These are phyloP conservation scores for Zenarchopterus dispar DNA, from an alignment of 2,797 vertebrate genomes.

Conservation along the genomic window DNA sequence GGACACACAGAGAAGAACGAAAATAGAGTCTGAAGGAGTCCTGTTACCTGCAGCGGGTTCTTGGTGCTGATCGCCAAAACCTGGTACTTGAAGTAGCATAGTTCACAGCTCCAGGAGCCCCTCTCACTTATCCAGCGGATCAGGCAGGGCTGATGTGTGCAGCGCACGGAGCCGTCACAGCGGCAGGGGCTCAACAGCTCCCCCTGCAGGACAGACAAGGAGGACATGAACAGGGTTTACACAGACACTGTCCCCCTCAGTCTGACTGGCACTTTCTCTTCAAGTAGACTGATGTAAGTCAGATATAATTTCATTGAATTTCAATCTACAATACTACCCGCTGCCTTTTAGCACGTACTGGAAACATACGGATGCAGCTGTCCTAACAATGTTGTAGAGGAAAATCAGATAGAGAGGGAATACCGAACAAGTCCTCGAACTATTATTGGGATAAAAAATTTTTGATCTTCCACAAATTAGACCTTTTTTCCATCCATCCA, in stretches of 20 bases:
- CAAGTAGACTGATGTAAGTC: neutral
- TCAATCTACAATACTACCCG: too few species aligned
- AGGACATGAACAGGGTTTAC: too few species aligned
- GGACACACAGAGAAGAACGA: too few species aligned
- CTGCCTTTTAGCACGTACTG: neutral
- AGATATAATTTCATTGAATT: too few species aligned
- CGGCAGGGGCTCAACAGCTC: constrained; percentile 89
- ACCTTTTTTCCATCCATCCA: neutral
- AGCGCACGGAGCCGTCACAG: constrained; percentile 88
- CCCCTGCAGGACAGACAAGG: constrained; percentile 78
- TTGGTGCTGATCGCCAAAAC: constrained; percentile 92
- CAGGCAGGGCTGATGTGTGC: constrained; percentile 90
- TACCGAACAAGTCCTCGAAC: neutral
- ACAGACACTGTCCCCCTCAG: too few species aligned
- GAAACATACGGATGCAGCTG: neutral
- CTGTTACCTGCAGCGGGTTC: constrained; percentile 88
- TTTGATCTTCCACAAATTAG: neutral
- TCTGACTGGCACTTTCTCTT: too few species aligned
- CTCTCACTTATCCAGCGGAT: constrained; percentile 93
- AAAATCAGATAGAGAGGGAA: neutral
- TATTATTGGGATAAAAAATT: neutral
- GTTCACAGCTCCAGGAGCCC: constrained; percentile 92
- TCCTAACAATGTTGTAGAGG: neutral
- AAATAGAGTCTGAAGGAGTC: too few species aligned
- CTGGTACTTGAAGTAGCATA: constrained; percentile 93